These are phyloP conservation scores for Ia io DNA, from an alignment of 2,113 vertebrate species.

Conservation along the genomic window DNA sequence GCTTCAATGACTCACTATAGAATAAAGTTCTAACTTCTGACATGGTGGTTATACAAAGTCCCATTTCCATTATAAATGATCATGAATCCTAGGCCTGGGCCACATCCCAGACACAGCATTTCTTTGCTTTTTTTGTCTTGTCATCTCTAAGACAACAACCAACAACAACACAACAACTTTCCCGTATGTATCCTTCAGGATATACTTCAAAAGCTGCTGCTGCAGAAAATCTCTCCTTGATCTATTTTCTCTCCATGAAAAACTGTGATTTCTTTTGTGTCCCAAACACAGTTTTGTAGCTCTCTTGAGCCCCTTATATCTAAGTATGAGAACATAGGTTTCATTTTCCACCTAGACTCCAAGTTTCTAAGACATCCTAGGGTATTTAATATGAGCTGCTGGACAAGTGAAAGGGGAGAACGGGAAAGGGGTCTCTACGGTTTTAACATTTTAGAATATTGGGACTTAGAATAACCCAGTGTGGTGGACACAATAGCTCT, in stretches of 20 bases:
- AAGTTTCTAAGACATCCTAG: background rate
- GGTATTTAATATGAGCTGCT: background rate
- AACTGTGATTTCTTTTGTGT: background rate
- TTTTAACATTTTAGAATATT: background rate
- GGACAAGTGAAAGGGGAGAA: background rate
- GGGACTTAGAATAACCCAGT: background rate
- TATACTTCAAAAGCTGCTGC: slow-evolving; percentile 42
- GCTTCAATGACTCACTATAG: background rate
- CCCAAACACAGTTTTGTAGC: background rate
- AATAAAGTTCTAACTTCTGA: slow-evolving; percentile 19
- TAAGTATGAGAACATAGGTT: background rate
- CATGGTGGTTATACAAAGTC: background rate
- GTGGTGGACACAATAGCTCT: background rate
- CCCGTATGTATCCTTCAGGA: slow-evolving; percentile 25
- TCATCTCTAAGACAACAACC: background rate
- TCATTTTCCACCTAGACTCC: background rate
- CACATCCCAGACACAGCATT: background rate
- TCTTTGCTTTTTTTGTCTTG: background rate
- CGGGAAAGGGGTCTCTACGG: background rate
- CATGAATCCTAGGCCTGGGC: background rate
- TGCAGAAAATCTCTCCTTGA: slow-evolving; percentile 22
- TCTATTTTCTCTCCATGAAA: slow-evolving; percentile 30
- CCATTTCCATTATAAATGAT: background rate
- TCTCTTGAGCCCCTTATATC: background rate
- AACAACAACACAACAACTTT: background rate